Evolutionary conservation across 2,888 invertebrate species (phyloP).

Genomic region (Aphodius granarius): DNA sequence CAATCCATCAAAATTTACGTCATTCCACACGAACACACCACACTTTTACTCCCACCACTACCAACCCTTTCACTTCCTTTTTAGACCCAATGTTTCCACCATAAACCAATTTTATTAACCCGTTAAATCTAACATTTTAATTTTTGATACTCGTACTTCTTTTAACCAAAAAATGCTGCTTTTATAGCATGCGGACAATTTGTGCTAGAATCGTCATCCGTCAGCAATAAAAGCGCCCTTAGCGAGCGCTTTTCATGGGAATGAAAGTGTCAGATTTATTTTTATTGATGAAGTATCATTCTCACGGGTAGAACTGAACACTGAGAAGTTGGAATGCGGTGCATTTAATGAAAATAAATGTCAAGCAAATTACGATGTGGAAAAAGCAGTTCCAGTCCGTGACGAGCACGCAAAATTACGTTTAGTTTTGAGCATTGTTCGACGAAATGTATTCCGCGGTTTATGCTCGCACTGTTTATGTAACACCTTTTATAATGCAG

Average conservation of each 20-base stretch:
- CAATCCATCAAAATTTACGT: slow-evolving; percentile 7
- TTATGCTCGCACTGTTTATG: background rate
- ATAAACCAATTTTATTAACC: background rate
- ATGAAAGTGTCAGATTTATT: too few relatives aligned
- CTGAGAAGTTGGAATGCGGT: too few relatives aligned
- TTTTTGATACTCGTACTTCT: too few relatives aligned
- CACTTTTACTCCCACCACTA: background rate
- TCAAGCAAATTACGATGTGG: background rate
- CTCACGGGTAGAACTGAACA: too few relatives aligned
- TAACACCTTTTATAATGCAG: slow-evolving; percentile 11
- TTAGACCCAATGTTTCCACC: background rate
- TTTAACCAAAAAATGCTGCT: too few relatives aligned
- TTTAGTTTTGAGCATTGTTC: background rate
- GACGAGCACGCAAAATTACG: background rate
- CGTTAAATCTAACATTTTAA: background rate
- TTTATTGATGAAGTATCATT: too few relatives aligned
- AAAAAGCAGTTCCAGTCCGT: background rate
- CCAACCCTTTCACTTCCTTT: background rate
- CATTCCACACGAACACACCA: background rate
- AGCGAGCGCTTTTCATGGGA: too few relatives aligned
- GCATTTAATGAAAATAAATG: too few relatives aligned
- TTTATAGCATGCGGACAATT: too few relatives aligned
- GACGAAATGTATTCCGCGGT: background rate
- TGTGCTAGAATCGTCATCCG: too few relatives aligned
- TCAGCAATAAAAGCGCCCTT: too few relatives aligned